These are phyloP conservation scores for Drosophila nebulosa DNA, from an alignment of 1,140 invertebrate species.

Conservation along the genomic window DNA sequence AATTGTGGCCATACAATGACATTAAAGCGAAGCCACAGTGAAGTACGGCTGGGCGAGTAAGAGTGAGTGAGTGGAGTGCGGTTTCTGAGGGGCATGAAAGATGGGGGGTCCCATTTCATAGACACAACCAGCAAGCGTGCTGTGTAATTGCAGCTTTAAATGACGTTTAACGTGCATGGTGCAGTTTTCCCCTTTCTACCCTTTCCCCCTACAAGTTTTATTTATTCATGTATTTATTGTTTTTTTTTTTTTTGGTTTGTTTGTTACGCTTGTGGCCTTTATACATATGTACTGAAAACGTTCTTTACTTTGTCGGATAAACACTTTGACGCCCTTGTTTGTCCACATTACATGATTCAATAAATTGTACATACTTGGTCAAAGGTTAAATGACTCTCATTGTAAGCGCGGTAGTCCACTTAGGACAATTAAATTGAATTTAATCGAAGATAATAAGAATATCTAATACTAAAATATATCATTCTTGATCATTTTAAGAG, in stretches of 20 bases:
- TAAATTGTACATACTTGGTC: background rate
- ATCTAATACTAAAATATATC: too few species aligned
- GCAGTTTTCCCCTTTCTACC: slow-evolving; percentile 29
- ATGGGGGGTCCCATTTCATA: slow-evolving; percentile 6
- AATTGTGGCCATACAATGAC: slow-evolving; percentile 72
- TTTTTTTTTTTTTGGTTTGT: background rate
- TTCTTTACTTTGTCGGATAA: background rate
- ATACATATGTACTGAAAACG: background rate
- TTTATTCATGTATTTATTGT: slow-evolving; percentile 33
- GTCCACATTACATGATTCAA: background rate
- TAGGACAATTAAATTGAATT: too few species aligned
- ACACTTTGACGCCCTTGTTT: background rate
- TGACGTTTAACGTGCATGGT: slow-evolving; percentile 74
- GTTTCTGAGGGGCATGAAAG: background rate
- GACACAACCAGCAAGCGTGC: slow-evolving; percentile 53
- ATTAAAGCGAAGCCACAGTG: slow-evolving; percentile 68
- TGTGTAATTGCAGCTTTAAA: slow-evolving; percentile 77
- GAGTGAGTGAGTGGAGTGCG: background rate
- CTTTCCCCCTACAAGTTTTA: background rate
- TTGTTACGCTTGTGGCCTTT: background rate
- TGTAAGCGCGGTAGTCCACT: too few species aligned
- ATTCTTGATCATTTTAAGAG: too few species aligned
- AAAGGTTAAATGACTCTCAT: background rate
- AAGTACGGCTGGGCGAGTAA: slow-evolving; percentile 16
- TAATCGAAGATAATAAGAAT: too few species aligned